Evolutionary conservation across 1,140 invertebrate species (phyloP).

Genomic region (Diabrotica undecimpunctata): DNA sequence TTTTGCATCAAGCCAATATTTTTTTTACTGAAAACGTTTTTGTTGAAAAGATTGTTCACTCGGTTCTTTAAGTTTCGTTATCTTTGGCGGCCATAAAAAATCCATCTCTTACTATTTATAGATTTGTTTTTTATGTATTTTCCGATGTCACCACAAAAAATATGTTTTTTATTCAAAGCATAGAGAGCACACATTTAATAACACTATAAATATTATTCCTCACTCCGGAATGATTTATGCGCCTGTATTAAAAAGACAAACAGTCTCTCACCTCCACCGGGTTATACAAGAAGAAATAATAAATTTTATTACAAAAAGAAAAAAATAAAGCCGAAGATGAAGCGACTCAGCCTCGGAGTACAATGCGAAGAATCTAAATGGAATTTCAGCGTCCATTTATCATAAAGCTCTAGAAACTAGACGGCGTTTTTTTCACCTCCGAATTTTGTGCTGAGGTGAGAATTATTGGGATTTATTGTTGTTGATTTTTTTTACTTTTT

Average conservation of each 20-base stretch:
- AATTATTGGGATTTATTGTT: slow-evolving; percentile 14
- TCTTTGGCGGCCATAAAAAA: too few relatives aligned
- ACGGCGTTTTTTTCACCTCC: slow-evolving; percentile 14
- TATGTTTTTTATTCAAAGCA: background rate
- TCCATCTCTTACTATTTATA: background rate
- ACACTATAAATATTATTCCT: slow-evolving; percentile 11
- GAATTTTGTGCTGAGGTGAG: slow-evolving; percentile 6
- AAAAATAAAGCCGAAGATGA: slow-evolving; percentile 15
- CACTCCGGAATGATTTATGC: slow-evolving; percentile 16
- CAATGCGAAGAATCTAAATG: slow-evolving; percentile 18
- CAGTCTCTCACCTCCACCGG: slow-evolving; percentile 14
- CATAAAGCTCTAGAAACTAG: slow-evolving; percentile 17
- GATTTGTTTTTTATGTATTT: background rate
- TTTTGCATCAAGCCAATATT: too few relatives aligned
- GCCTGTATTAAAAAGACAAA: slow-evolving; percentile 19
- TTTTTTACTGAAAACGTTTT: too few relatives aligned
- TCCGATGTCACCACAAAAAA: background rate
- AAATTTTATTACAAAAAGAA: slow-evolving; percentile 17
- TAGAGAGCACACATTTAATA: slow-evolving; percentile 2
- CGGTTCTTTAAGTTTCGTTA: too few relatives aligned
- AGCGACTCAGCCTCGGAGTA: slow-evolving; percentile 11
- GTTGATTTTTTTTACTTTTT: background rate
- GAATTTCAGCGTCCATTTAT: slow-evolving; percentile 20
- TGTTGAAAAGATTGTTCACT: too few relatives aligned
- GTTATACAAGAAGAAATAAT: slow-evolving; percentile 18